Evolutionary conservation across 2,113 vertebrate species (phyloP), one percentile per base, ranked within the genome.

Genomic region (Pterophyllum scalare): DNA sequence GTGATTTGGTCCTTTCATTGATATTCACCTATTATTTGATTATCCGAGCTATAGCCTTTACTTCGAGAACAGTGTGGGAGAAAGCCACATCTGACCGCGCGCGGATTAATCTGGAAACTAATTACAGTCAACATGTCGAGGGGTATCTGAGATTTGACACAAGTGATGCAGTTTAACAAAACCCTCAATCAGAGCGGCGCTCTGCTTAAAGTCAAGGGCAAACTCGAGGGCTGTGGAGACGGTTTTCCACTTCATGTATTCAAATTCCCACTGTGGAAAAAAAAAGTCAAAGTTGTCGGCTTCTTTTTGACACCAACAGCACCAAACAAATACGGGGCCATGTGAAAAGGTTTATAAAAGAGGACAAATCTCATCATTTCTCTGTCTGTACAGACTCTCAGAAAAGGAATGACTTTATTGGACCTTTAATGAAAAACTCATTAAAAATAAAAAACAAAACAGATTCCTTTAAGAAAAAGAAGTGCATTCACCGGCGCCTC

Each of bases 11-110:
- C 88, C 81, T 89, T 94, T 94, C 95, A 96, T 96, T 98, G 96
- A 97, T 96, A 97, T 97, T 97, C 97, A 96, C 93, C 90, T 91
- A 95, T 94, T 95, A 95, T 96, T 97, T 58, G 81, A 96, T 96
- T 95, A 96, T 91, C 95, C 80, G 86, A 80, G 85, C 90, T 91
- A 72, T 72, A 82, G 90, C 89, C 85, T 95, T 96, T 94, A 93
- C 91, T 94, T 94, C 82, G 80, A 83, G 75, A 93, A 95, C 95
- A 78, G 93, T 92, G 92, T 84, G 90, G 93, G 95, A 92, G 77
- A 89, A 87, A 86, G 89, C 89, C 94, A 80, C 91, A 91, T 93
- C 81, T 87, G 86, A 89, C 92, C 91, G 94, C 88, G 77, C 88
- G 79, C 75, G 57, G 89, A 94, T 95, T 95, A 95, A 97, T 96